Conservation (phyloP, 2,797 vertebrate genomes). For the Sebastiscus albofasciatus region DNA sequence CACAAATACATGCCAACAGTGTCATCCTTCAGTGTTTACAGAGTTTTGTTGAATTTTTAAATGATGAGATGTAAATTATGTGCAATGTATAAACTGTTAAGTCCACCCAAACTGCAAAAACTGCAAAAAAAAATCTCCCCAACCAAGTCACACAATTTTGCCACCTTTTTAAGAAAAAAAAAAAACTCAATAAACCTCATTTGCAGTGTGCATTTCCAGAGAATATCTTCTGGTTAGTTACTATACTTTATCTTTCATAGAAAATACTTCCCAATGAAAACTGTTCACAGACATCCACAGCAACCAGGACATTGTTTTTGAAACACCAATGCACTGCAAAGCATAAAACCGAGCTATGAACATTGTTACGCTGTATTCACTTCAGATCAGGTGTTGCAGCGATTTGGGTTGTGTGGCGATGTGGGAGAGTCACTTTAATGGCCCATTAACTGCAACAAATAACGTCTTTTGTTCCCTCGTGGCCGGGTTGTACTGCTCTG, state of each 20-base stretch:
- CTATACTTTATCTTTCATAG: not conserved
- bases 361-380: not conserved
- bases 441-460: too few species aligned
- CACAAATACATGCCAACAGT: not conserved
- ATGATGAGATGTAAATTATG: not conserved
- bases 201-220: not conserved
- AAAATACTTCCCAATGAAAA: not conserved
- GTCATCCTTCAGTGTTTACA: not conserved
- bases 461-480: too few species aligned
- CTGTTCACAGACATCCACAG: not conserved
- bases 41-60: not conserved
- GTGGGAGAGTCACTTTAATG: too few species aligned
- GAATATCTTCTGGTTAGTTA: not conserved
- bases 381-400: not conserved
- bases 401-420: too few species aligned
- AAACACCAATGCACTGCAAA: not conserved
- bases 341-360: not conserved
- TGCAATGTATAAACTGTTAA: not conserved
- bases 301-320: not conserved
- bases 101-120: not conserved
- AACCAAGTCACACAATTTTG: not conserved
- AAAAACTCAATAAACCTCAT: not conserved
- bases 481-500: too few species aligned
- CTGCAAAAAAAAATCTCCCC: too few species aligned
- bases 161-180: not conserved